A percentile compares a stretch with the other conserved stretches of the same genome.
Conservation (phyloP, 23 tunicate species). For the Styela clava region DNA sequence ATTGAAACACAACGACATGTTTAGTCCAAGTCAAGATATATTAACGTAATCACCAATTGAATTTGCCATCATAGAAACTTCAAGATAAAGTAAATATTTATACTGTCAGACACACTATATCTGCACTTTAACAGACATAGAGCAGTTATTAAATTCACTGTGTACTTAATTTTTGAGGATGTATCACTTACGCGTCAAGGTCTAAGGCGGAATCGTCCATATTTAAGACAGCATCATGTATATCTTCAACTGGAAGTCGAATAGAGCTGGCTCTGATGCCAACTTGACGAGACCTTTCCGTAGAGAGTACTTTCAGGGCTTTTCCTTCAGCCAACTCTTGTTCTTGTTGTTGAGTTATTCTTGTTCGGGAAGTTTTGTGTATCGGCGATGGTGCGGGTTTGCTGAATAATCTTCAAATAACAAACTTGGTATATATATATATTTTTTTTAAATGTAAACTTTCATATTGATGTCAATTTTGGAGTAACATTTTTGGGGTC, state of each 20-base stretch:
- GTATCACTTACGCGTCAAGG: conserved; percentile 71
- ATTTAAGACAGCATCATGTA: conserved; percentile 76
- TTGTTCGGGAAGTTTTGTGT: conserved; percentile 13
- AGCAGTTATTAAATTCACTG: too few relatives aligned
- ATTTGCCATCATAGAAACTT: too few relatives aligned
- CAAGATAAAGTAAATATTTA: too few relatives aligned
- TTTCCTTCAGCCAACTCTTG: conserved; percentile 6
- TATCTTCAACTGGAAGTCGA: conserved; percentile 61
- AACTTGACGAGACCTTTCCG: conserved; percentile 71
- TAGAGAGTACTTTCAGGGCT: conserved; percentile 59
- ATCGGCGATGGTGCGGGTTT: conserved; percentile 41
- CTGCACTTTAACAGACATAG: too few relatives aligned
- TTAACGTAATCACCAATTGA: too few relatives aligned
- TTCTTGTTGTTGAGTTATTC: conserved; percentile 23
- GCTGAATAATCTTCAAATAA: conserved; percentile 53
- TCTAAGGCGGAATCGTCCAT: conserved; percentile 78
- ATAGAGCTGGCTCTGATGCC: conserved; percentile 72
- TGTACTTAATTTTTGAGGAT: too few relatives aligned
- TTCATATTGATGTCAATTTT: too few relatives aligned
- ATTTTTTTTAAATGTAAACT: too few relatives aligned
- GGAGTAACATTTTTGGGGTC: too few relatives aligned
- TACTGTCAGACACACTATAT: too few relatives aligned
- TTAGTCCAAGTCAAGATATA: too few relatives aligned
- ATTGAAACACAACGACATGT: too few relatives aligned
- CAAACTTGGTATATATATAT: neutral